Evolutionary conservation across 2,888 invertebrate species (phyloP).

Genomic region (Tipula lateralis): DNA sequence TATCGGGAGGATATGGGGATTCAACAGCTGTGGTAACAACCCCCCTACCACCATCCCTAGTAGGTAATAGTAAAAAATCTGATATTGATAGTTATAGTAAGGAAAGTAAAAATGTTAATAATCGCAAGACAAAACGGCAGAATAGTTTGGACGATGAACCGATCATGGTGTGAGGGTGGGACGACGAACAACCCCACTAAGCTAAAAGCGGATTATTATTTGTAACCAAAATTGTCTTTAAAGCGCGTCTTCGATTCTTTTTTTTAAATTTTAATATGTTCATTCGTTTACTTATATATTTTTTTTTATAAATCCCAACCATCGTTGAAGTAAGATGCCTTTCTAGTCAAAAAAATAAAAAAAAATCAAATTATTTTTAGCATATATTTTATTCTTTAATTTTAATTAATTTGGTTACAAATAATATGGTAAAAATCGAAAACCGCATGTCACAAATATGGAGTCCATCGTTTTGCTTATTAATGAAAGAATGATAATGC

Average conservation of each 20-base stretch:
- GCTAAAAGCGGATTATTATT: not conserved
- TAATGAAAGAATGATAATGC: not conserved
- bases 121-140: slow-evolving; percentile 38
- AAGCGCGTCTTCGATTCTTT: not conserved
- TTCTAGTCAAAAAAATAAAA: slow-evolving; percentile 13
- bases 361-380: no score
- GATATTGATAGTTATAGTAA: slow-evolving; percentile 34
- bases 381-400: not conserved
- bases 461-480: not conserved
- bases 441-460: not conserved
- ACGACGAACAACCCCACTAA: not conserved
- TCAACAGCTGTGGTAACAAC: slow-evolving; percentile 30
- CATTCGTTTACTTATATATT: not conserved
- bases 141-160: slow-evolving; percentile 41
- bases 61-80: slow-evolving; percentile 36
- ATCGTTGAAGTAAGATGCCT: slow-evolving; percentile 2
- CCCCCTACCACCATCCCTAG: not conserved
- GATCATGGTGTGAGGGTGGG: slow-evolving; percentile 39
- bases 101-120: slow-evolving; percentile 34
- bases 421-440: not conserved
- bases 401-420: slow-evolving; percentile 11
- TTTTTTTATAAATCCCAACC: not conserved
- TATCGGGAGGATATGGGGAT: slow-evolving; percentile 38
- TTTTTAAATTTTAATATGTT: slow-evolving; percentile 2
- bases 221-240: slow-evolving; percentile 11